phyloP scores from a whole-genome alignment of 2,888 invertebrate species.

The Mythimna impura region DNA sequence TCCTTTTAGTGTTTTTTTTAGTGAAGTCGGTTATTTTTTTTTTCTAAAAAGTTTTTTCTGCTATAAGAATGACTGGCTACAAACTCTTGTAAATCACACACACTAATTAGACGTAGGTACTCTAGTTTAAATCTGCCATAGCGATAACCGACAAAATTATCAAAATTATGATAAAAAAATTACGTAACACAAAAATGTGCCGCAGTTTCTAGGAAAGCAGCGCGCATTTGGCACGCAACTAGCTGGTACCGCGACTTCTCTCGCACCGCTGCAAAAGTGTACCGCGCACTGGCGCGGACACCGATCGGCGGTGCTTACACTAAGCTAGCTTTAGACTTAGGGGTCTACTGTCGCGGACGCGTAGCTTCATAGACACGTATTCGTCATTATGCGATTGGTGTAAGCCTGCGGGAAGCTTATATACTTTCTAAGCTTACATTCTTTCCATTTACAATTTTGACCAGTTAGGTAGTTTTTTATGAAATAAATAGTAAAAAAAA shows the following conservation, averaged over 20 bases:
- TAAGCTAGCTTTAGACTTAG: neutral
- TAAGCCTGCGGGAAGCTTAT: too few relatives aligned
- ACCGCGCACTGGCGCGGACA: slow-evolving; percentile 63
- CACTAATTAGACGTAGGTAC: neutral
- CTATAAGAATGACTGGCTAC: neutral
- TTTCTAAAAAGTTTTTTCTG: too few relatives aligned
- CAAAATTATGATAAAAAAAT: slow-evolving; percentile 40
- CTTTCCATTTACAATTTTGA: too few relatives aligned
- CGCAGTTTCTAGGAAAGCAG: slow-evolving; percentile 75
- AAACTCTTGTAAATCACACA: neutral
- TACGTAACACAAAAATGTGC: slow-evolving; percentile 58
- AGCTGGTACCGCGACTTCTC: slow-evolving; percentile 74
- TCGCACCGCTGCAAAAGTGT: slow-evolving; percentile 79
- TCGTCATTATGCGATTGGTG: too few relatives aligned
- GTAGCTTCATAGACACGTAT: too few relatives aligned
- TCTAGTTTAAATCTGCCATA: slow-evolving; percentile 13
- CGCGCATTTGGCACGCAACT: slow-evolving; percentile 60
- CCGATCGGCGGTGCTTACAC: slow-evolving; percentile 72
- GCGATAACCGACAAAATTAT: slow-evolving; percentile 32
- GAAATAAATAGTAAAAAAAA: too few relatives aligned
- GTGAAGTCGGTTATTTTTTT: too few relatives aligned
- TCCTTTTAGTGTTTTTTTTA: too few relatives aligned
- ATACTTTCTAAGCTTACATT: too few relatives aligned
- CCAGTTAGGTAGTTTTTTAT: too few relatives aligned
- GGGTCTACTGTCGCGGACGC: too few relatives aligned